These are phyloP conservation scores for silkworm (Bombyx mori) DNA, from an alignment of 1,140 invertebrate species.

Conservation along the genomic window ASM3026992v2 NC_085129.1:1461001-1461500, in stretches of 20 bases:
- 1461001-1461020: not conserved
- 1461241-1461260: not conserved
- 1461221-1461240: not conserved
- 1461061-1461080: not conserved
- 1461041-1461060: not conserved
- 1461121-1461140: not conserved
- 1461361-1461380: conserved; percentile 7
- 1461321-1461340: no score
- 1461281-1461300: no score
- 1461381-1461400: conserved; percentile 9
- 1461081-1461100: not conserved
- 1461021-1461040: not conserved
- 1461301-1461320: no score
- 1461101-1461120: not conserved
- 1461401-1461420: conserved; percentile 8
- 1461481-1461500: conserved; percentile 40
- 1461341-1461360: no score
- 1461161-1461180: not conserved
- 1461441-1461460: conserved; percentile 72
- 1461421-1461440: conserved; percentile 10
- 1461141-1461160: conserved; percentile 1
- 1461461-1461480: conserved; percentile 72
- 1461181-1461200: not conserved
- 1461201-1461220: not conserved
- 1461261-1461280: not conserved